phyloP scores from a whole-genome alignment of 2,888 invertebrate species.

The Brassicogethes aeneus region DNA sequence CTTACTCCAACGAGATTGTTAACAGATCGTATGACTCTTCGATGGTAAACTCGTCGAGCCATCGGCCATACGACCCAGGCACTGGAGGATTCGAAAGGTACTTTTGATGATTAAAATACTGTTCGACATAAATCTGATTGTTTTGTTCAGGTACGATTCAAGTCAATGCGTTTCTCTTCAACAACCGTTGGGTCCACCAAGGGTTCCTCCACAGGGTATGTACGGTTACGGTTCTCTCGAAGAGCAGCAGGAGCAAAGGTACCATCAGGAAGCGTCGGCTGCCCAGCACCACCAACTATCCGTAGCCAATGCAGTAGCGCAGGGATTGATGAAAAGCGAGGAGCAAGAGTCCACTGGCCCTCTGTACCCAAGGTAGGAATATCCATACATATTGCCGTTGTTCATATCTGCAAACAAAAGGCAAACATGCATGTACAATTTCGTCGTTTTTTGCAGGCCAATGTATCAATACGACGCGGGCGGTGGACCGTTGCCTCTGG shows the following conservation, averaged over 20 bases:
- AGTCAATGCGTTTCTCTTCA: conserved; percentile 40
- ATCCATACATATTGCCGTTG: conserved; percentile 59
- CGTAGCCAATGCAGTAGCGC: conserved; percentile 45
- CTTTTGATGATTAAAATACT: neutral
- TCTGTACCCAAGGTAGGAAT: conserved; percentile 59
- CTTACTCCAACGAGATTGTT: conserved; percentile 48
- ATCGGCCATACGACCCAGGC: conserved; percentile 51
- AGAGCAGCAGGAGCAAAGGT: conserved; percentile 52
- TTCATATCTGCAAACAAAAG: too few relatives aligned
- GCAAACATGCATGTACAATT: neutral
- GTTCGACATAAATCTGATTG: conserved; percentile 42
- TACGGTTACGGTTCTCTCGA: conserved; percentile 52
- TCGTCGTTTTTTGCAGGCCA: conserved; percentile 45
- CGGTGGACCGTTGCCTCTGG: conserved; percentile 61
- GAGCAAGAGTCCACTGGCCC: conserved; percentile 60
- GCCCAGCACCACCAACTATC: conserved; percentile 46
- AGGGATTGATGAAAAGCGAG: conserved; percentile 60
- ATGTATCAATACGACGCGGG: conserved; percentile 76
- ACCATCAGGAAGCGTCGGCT: conserved; percentile 36
- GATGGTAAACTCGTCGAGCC: conserved; percentile 44
- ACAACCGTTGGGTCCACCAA: conserved; percentile 41
- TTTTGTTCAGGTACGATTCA: conserved; percentile 57
- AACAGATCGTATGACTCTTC: conserved; percentile 43
- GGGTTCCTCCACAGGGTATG: conserved; percentile 47
- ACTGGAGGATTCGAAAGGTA: conserved; percentile 22